phyloP scores from a whole-genome alignment of 2,888 invertebrate genomes.

The Troides oblongomaculatus region DNA sequence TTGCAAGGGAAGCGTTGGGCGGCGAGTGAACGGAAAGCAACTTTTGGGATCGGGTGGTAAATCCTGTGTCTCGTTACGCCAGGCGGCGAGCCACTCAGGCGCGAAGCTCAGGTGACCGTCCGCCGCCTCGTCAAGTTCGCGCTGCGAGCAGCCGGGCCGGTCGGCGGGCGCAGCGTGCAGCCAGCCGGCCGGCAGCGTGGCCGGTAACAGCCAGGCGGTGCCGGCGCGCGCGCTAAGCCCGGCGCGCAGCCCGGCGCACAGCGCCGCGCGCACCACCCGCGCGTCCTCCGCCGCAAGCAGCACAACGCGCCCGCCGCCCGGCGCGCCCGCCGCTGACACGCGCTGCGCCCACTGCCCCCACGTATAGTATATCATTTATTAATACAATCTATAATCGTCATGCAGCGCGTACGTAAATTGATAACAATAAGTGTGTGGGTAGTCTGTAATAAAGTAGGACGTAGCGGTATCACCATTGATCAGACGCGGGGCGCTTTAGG shows the following conservation, averaged over 20 bases:
- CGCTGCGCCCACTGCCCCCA: conserved; percentile 56
- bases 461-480: no score
- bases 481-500: no score
- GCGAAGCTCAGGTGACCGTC: conserved; percentile 51
- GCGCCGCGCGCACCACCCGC: conserved; percentile 85
- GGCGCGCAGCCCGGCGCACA: conserved; percentile 89
- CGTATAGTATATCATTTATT: not conserved
- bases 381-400: no score
- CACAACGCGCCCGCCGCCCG: conserved; percentile 83
- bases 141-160: conserved; percentile 74
- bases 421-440: no score
- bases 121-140: conserved; percentile 42
- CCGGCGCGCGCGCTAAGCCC: conserved; percentile 85
- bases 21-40: not conserved
- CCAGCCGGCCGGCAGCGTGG: conserved; percentile 85
- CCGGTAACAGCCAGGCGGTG: conserved; percentile 93
- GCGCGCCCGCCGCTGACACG: conserved; percentile 42
- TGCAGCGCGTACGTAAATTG: no score
- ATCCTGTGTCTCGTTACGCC: conserved; percentile 35
- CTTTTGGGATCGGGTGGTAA: not conserved
- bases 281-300: conserved; percentile 89
- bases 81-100: conserved; percentile 51
- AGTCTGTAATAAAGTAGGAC: no score
- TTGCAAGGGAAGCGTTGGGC: not conserved
- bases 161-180: conserved; percentile 81